Base-by-base conservation (phyloP, 2,888 invertebrate genomes). In the Parapristionchus giblindavisi region DNA sequence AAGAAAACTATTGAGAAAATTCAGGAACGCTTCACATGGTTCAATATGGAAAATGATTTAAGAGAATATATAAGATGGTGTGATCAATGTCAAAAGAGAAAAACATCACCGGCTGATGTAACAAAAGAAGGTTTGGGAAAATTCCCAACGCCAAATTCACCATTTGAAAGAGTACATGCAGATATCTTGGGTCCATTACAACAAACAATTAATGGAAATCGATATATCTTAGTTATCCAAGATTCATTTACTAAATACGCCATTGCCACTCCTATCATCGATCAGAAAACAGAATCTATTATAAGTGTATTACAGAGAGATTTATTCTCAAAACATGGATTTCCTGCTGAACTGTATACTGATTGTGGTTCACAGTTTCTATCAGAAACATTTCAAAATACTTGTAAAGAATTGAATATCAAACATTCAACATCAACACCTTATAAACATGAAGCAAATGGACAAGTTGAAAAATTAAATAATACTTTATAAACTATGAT, bases 221-320 rank as follows among this genome's bases (percentile, higher is more conserved):
- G 68, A 36, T 79, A 79, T 66, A 70, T 74, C 17, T 32, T 79
- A 1, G 76, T 75, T 32, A 63, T 70, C 17, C 61, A 77, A 0
- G 66, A 74, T 38, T 43, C 54, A 34, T 80, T 80, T 38, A 61
- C 78, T 1, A 79, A 78, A 58, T 88, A 68, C 52, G 75, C 77
- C 68, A 38, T 84, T 79, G 78, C 81, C 60, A 56, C 88, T 40
- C 80, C 88, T 3, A 61, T 88, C n/a, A 84, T 84, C 0, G 83
- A 88, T 52, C 84, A 66, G 29, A 17, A 38, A 48, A 29, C 66
- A 14, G 66, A 48, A 27, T 48, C 51, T 21, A 34, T 29, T 6
- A 40, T 40, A 5, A 38, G 40, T 8, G 63, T 11, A 27, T 40
- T 63, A 6, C 38, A 38, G 21, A 11, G 24, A 27, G 63, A 63